Base-by-base conservation (phyloP, 2,888 invertebrate genomes). In the Hirudinaria manillensis region DNA sequence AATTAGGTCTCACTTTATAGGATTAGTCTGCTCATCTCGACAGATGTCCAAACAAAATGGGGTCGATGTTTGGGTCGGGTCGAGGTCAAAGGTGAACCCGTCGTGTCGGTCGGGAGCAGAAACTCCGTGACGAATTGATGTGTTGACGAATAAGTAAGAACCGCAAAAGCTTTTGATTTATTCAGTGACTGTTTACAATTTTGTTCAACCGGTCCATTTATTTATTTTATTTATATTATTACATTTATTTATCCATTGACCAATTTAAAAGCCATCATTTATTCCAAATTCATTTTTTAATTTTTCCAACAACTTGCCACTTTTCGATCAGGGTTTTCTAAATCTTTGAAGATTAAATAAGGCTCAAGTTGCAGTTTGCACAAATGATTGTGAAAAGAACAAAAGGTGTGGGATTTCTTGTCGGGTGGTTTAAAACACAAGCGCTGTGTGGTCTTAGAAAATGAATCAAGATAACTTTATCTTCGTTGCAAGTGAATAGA, bases 31-130 rank as follows among this genome's bases (percentile, higher is more conserved):
- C 24, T 16, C 24, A 24, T 16, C 29, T 29, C 24, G 61, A 61
- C 61, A 61, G 61, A 61, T 61, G 61, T 61, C 61, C 61, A 61
- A 61, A 61, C 61, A 61, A n/a, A 61, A 61, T 29, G n/a, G n/a
- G 61, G 61, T 61, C 61, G 24, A 61, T 21, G 29, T 61, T 61
- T 61, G 61, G 4, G 61, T 61, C 21, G 61, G 24, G 19, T 61
- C 61, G 13, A n/a, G 29, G 61, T 24, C 29, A 27, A 61, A 24
- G 61, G 61, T 45, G 4, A 45, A 7, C n/a, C 13, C 4, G 61
- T 27, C 61, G 61, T 61, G 29, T 61, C 24, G 61, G 61, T 24
- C 10, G 61, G n/a, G 61, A 61, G 19, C 61, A 27, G 61, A 27
- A 29, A 29, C 4, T 2, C 24, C 61, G 61, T 61, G 61, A 61